These are phyloP conservation scores for Pseudomugil gertrudae DNA, from an alignment of 2,797 vertebrate genomes.

Conservation along the genomic window DNA sequence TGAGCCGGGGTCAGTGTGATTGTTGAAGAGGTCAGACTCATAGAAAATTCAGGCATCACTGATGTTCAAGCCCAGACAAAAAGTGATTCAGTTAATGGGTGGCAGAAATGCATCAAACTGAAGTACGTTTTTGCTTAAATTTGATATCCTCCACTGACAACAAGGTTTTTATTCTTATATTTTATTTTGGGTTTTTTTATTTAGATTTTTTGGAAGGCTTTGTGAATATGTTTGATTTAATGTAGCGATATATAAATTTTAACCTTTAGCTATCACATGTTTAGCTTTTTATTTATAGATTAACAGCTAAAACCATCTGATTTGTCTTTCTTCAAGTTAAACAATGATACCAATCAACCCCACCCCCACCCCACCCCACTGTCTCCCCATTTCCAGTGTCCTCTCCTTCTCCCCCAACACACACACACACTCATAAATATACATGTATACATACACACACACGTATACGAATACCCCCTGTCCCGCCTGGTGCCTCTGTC, in stretches of 20 bases:
- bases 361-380: conserved; percentile 31
- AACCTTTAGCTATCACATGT: neutral
- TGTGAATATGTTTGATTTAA: neutral
- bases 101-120: conserved; percentile 3
- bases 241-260: neutral
- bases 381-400: conserved; percentile 26
- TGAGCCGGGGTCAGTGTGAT: conserved; percentile 70
- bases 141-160: neutral
- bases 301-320: conserved; percentile 9
- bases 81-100: conserved; percentile 11
- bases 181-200: neutral
- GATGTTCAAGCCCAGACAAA: conserved; percentile 38
- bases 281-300: neutral
- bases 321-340: conserved; percentile 54
- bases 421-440: conserved; percentile 59
- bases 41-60: conserved; percentile 58
- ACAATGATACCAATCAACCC: conserved; percentile 57
- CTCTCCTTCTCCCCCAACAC: conserved; percentile 37
- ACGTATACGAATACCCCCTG: conserved; percentile 25
- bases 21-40: conserved; percentile 70
- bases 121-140: conserved; percentile 11
- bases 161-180: neutral
- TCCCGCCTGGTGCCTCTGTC: conserved; percentile 76
- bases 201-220: neutral
- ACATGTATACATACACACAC: conserved; percentile 20